Evolutionary conservation across 2,888 invertebrate species (phyloP).

Genomic region (Drosophila eohydei): DNA sequence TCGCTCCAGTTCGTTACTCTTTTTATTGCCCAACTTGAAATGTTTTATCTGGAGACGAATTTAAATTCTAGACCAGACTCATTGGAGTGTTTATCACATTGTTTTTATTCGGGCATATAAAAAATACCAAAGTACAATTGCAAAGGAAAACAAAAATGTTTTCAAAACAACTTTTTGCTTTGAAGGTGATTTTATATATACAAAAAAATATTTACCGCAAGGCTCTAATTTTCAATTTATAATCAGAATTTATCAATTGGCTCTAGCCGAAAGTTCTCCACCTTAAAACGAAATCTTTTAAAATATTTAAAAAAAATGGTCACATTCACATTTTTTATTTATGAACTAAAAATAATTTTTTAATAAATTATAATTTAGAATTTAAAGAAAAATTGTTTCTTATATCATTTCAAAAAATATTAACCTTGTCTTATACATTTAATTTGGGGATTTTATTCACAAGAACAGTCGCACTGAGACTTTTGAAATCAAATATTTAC

Average conservation of each 20-base stretch:
- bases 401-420: background rate
- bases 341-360: no score
- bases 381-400: background rate
- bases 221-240: background rate
- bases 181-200: background rate
- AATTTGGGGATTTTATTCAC: background rate
- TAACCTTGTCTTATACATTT: background rate
- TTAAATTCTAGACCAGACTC: background rate
- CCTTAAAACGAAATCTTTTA: background rate
- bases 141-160: background rate
- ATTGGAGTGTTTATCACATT: background rate
- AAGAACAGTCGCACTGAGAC: background rate
- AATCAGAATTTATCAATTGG: background rate
- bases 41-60: conserved; percentile 10
- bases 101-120: conserved; percentile 12
- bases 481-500: background rate
- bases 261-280: background rate
- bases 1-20: background rate
- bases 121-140: background rate
- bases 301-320: background rate
- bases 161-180: conserved; percentile 1
- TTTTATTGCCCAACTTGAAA: conserved; percentile 1
- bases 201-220: background rate
- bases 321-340: background rate
- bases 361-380: background rate